A percentile compares a stretch with the other conserved stretches of the same genome.
These are phyloP conservation scores for Limanda limanda DNA, from an alignment of 2,113 vertebrate species.

Conservation along the genomic window DNA sequence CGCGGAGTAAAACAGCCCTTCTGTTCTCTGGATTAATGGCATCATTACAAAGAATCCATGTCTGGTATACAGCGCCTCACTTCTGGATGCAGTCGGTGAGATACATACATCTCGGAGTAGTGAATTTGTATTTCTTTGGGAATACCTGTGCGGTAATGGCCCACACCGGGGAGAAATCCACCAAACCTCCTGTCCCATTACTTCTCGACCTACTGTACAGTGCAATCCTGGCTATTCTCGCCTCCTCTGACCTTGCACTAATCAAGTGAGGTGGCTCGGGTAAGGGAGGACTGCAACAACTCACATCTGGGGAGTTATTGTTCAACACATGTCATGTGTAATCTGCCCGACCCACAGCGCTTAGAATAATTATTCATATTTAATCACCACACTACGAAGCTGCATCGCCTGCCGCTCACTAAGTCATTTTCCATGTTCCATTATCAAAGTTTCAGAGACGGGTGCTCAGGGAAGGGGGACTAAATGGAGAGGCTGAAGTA, in stretches of 20 bases:
- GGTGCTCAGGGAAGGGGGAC: constrained; percentile 73
- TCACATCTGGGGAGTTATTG: constrained; percentile 78
- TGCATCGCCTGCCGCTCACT: constrained; percentile 76
- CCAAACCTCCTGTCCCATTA: constrained; percentile 28
- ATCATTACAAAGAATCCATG: constrained; percentile 75
- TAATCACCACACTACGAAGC: constrained; percentile 78
- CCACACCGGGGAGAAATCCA: constrained; percentile 20
- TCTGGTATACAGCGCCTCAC: constrained; percentile 49
- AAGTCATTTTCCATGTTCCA: constrained; percentile 87
- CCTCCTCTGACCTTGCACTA: constrained; percentile 48
- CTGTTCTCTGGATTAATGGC: constrained; percentile 82
- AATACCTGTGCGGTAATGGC: constrained; percentile 63
- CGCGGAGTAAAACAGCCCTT: constrained; percentile 76
- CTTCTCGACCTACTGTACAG: constrained; percentile 18
- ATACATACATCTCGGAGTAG: constrained; percentile 37
- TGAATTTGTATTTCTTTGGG: constrained; percentile 50
- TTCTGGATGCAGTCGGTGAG: constrained; percentile 56
- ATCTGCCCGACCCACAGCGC: constrained; percentile 78
- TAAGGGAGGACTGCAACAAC: constrained; percentile 54
- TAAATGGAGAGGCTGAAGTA: constrained; percentile 85
- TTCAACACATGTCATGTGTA: constrained; percentile 84
- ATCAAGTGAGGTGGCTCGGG: constrained; percentile 43
- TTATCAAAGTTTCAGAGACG: constrained; percentile 86
- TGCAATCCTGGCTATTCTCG: constrained; percentile 35
- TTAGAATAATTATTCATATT: constrained; percentile 86